Evolutionary conservation across 2,113 vertebrate genomes (phyloP).

Genomic region (Sylvia atricapilla): DNA sequence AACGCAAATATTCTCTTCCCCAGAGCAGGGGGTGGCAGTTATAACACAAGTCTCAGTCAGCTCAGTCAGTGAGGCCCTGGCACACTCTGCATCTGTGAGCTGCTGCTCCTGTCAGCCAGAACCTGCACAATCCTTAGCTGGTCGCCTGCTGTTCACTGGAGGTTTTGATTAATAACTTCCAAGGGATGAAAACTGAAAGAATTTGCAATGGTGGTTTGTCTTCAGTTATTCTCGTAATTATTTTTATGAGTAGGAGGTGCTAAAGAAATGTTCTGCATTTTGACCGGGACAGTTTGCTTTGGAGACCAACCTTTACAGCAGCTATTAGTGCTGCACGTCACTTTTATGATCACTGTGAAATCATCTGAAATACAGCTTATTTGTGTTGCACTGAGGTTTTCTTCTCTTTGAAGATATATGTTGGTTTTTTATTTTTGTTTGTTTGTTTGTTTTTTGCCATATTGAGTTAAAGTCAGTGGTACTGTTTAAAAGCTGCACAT

Average conservation of each 20-base stretch:
- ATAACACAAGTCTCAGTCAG: not conserved
- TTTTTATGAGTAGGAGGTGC: conserved; percentile 8
- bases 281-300: not conserved
- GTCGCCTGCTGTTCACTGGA: not conserved
- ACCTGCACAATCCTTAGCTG: not conserved
- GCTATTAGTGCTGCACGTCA: not conserved
- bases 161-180: conserved; percentile 27
- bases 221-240: conserved; percentile 17
- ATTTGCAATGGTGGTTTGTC: conserved; percentile 7
- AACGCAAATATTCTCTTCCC: not conserved
- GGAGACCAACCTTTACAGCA: conserved; percentile 6
- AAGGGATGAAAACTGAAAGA: not conserved
- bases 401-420: not conserved
- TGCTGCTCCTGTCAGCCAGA: not conserved
- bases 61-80: not conserved
- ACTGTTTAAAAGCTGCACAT: not conserved
- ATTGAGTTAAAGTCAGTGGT: not conserved
- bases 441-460: not conserved
- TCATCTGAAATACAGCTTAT: not conserved
- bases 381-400: conserved; percentile 11
- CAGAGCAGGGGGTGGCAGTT: not conserved
- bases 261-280: not conserved
- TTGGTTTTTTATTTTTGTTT: not conserved
- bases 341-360: not conserved
- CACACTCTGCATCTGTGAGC: not conserved